Evolutionary conservation across 2,113 vertebrate genomes (phyloP), one percentile per base, ranked within the genome.

Genomic region (Talpa occidentalis): DNA sequence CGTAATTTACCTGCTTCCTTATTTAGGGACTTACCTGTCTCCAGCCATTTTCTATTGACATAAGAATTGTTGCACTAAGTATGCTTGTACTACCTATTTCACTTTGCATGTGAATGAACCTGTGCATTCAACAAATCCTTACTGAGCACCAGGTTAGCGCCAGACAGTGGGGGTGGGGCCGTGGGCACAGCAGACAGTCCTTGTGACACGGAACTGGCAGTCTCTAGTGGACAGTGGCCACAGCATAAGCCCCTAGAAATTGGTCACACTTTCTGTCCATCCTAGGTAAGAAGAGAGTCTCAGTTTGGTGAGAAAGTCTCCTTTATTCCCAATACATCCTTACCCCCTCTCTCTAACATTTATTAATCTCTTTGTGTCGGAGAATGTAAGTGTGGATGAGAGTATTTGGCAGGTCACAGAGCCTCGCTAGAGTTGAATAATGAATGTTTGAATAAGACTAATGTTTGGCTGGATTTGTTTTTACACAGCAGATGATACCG

Each of bases 71-170:
- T 82, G 16, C 10, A 59, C 15, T 72, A 42, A 49, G 81, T 62
- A 66, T 81, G 40, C 40, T 62, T 79, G 0, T 24, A 62, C 9
- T 12, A 24, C 21, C 3, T 73, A 37, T 81, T 78, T 85, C 35
- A 49, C 81, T 95, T 91, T 93, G 19, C 6, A 5, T 79, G 28
- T 90, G 52, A 87, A 76, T 94, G 32, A 66, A 89, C 59, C n/a
- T 30, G 32, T 79, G 28, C 30, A 56, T 35, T 91, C 69, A 42
- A 11, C 24, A 81, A 22, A 37, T 82, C 40, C 14, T 91, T 77
- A 54, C 7, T 80, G 37, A 93, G 37, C 0, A 37, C 59, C 40
- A 69, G 72, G 21, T 21, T 19, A 15, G 21, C 11, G 86, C 52
- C 83, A 12, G 60, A 67, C 14, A 60, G 12, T 0, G 14, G 11